Conservation (phyloP, 2,113 vertebrate species). For the Anarrhichthys ocellatus region DNA sequence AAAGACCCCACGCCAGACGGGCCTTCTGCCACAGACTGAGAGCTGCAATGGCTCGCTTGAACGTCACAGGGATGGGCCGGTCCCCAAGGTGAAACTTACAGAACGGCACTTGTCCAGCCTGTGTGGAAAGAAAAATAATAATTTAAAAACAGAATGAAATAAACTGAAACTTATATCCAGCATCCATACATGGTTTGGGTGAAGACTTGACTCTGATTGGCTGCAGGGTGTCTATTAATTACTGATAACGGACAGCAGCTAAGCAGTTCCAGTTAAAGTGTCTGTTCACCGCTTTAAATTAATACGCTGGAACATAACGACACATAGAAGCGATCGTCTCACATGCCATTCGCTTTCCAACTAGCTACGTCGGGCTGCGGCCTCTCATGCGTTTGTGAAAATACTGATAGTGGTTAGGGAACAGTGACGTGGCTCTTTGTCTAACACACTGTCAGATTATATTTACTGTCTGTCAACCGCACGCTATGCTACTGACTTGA, state of each 20-base stretch:
- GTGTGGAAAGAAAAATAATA: constrained; percentile 11
- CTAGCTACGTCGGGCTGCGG: neutral
- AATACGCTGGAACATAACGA: neutral
- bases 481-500: no score
- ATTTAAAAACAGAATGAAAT: neutral
- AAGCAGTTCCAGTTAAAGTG: neutral
- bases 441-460: neutral
- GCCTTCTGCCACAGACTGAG: constrained; percentile 98
- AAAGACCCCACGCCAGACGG: constrained; percentile 96
- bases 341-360: neutral
- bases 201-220: neutral
- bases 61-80: constrained; percentile 96
- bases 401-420: no score
- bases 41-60: constrained; percentile 97
- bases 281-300: neutral
- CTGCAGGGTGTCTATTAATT: neutral
- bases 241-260: neutral
- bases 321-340: neutral
- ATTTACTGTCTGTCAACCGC: no score
- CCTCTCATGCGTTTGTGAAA: neutral
- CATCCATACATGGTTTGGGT: neutral
- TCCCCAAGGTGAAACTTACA: constrained; percentile 99
- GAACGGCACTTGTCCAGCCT: constrained; percentile 97
- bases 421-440: no score
- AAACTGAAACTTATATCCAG: neutral